Evolutionary conservation across 2,797 vertebrate species (phyloP), one percentile per base, ranked within the genome.

Genomic region (Monodelphis domestica): DNA sequence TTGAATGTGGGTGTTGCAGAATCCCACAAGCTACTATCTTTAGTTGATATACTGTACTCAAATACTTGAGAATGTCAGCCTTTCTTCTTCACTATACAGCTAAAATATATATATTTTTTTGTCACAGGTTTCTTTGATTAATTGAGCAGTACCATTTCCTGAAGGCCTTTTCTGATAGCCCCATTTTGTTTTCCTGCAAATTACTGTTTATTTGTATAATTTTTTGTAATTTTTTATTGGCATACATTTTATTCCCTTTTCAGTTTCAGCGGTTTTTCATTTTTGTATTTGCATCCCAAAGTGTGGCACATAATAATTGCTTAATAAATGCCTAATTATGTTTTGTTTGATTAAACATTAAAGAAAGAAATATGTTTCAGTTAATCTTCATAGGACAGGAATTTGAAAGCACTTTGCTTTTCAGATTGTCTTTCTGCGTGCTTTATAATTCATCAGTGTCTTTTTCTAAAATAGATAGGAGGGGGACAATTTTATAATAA

Each of bases 101-200:
- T 92, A n/a, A 52, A 30, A 26, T n/a, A n/a, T n/a, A n/a, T n/a
- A n/a, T n/a, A 0, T 90, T 96, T 78, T 91, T 91, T 93, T 5
- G 30, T 53, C 57, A 90, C n/a, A 94, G 93, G 45, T 94, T 92
- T 14, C 14, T 91, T 89, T 55, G 90, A 30, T 57, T 87, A 55
- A 84, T 78, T 90, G 53, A 94, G 90, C 89, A 90, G 38, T 90
- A 56, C 30, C 30, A n/a, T 70, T 38, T 38, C 21, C 6, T 54
- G 70, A 38, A 70, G n/a, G 17, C n/a, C n/a, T 70, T 70, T 70
- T 70, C n/a, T 84, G 21, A 84, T 26, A 10, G 24, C 1, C 70
- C 14, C 21, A 45, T 1, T 84, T 70, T 78, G 7, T 38, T 84
- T 84, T 10, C 38, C 9, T 84, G 70, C 3, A 84, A 45, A 45